phyloP scores from a whole-genome alignment of 2,113 vertebrate species.

The Aegypius monachus region DNA sequence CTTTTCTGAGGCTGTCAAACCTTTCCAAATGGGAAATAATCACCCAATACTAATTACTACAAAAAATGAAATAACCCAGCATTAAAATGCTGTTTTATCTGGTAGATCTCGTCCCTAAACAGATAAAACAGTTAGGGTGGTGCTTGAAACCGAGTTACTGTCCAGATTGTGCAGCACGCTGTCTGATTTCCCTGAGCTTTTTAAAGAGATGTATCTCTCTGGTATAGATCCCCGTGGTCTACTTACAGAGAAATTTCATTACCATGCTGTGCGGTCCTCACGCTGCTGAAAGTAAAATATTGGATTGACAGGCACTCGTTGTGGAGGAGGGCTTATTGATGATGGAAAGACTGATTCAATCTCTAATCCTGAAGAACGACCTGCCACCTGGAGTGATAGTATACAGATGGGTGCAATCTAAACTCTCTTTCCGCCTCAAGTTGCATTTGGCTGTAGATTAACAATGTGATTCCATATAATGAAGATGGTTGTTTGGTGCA shows the following conservation, averaged over 20 bases:
- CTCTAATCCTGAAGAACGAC: constrained; percentile 74
- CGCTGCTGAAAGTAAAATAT: constrained; percentile 64
- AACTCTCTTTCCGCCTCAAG: constrained; percentile 53
- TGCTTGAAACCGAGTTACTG: constrained; percentile 23
- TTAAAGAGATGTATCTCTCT: constrained; percentile 50
- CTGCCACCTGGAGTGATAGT: constrained; percentile 73
- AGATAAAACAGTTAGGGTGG: constrained; percentile 16
- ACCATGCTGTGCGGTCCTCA: constrained; percentile 62
- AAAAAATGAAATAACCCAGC: neutral
- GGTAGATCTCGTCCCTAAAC: neutral
- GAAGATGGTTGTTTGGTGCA: constrained; percentile 66
- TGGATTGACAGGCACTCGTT: constrained; percentile 64
- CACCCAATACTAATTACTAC: neutral
- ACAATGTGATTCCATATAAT: constrained; percentile 69
- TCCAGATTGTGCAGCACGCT: constrained; percentile 7
- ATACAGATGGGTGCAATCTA: constrained; percentile 72
- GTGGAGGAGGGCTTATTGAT: constrained; percentile 66
- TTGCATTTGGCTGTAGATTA: constrained; percentile 70
- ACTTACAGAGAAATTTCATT: constrained; percentile 68
- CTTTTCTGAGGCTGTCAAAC: neutral
- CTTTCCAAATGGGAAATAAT: neutral
- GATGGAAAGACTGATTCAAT: constrained; percentile 74
- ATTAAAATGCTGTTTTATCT: neutral
- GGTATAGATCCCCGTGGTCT: constrained; percentile 54
- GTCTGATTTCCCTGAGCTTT: constrained; percentile 55